Evolutionary conservation across 2,888 invertebrate genomes (phyloP), one percentile per base, ranked within the genome.

Genomic region (Diaphora mendica): DNA sequence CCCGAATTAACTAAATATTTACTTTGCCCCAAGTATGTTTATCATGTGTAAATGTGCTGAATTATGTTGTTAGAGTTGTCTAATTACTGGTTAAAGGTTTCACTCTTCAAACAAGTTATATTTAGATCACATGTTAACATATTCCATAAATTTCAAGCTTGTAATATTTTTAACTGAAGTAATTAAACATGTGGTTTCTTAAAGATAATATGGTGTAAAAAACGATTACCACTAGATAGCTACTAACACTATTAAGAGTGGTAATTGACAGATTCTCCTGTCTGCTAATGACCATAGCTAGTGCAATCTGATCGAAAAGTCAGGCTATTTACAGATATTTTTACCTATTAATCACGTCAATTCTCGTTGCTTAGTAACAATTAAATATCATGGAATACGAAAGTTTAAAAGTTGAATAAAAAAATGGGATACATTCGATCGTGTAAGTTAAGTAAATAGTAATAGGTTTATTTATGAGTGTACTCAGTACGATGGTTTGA

Each of bases 11-110:
- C 20, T 30, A 71, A 71, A 71, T 39, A 71, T 71, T 71, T 71
- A 66, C 66, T 44, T 59, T 65, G 42, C 33, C 26, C 30, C 11
- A 51, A 66, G 66, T 55, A 42, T 66, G 55, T 71, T 66, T 71
- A 66, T 59, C 74, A 71, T 66, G 66, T 44, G 66, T 67, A 3
- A 79, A 75, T 74, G 72, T 77, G 70, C 77, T 23, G 71, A 77
- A 79, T 77, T 76, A 77, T 71, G 69, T 78, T 70, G 74, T 74
- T 73, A 44, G 9, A 67, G 26, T 67, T 67, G 44, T 67, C 44
- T 71, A 51, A 65, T 71, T 71, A 68, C 48, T 62, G 68, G 55
- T 62, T 64, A 35, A 62, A 72, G 26, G 33, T 72, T 62, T 44
- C 62, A 55, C n/a, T 55, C 23, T 55, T 55, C 51, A 55, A 55